Evolutionary conservation across 2,888 invertebrate species (phyloP), one percentile per base, ranked within the genome.

Genomic region (Drosophila mettleri): DNA sequence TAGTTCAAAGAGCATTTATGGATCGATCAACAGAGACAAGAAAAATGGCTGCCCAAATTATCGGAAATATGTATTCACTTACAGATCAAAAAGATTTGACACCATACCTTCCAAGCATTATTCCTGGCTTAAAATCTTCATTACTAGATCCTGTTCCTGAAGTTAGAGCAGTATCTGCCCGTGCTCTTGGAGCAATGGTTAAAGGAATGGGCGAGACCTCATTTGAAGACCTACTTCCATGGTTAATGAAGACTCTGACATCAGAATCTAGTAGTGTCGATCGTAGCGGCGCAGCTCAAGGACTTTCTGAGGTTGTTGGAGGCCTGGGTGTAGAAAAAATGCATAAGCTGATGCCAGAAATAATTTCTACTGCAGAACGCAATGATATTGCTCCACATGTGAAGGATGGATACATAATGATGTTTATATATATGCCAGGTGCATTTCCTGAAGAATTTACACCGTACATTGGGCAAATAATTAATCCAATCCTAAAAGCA

Each of bases 371-470:
- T 0, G 98, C 98, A 0, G 98, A 98, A 91, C 94, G 98, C 67
- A 95, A 96, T 0, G 98, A 98, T 92, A 97, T 98, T 85, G 97
- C 98, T 7, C 97, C 99, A 0, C 98, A 98, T 92, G 99, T 99
- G 2, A 97, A 99, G 90, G 99, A 99, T 93, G 99, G 99, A 43
- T 99, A 99, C 93, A 98, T 99, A 71, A 98, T 99, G 98, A 98
- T 99, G 98, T 99, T 99, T 92, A 99, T 99, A 90, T 99, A 99
- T 93, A 97, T 99, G 96, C 99, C 99, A 3, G 96, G 96, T 68
- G 98, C 98, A 12, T 99, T 99, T 93, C 98, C 97, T 7, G 95
- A 96, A 74, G 97, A 98, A 91, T 99, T 99, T 93, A 96, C 97
- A 1, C 97, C 97, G 0, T 99, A 99, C 93, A 97, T 99, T 89